Evolutionary conservation across 1,140 invertebrate genomes (phyloP).

Genomic region (Callitettix versicolor): DNA sequence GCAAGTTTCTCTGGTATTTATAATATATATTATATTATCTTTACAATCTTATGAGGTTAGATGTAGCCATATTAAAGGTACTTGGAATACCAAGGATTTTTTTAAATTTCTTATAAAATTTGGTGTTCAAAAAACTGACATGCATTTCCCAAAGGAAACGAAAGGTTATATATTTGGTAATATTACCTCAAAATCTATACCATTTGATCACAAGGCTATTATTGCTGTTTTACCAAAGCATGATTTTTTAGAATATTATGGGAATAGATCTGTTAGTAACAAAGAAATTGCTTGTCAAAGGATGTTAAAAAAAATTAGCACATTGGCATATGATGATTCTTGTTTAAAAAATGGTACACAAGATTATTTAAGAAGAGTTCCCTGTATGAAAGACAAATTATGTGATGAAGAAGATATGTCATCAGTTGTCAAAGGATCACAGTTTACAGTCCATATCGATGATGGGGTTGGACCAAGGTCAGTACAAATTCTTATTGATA

Average conservation of each 20-base stretch:
- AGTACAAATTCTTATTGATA: constrained; percentile 19
- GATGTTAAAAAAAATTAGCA: constrained; percentile 78
- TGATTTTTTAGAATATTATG: constrained; percentile 82
- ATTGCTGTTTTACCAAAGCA: constrained; percentile 77
- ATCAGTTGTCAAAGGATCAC: constrained; percentile 69
- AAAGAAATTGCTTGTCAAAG: constrained; percentile 58
- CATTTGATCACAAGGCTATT: constrained; percentile 55
- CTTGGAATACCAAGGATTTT: constrained; percentile 60
- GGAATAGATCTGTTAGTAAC: constrained; percentile 51
- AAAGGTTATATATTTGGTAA: constrained; percentile 93
- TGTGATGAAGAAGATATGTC: constrained; percentile 82
- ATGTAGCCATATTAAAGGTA: constrained; percentile 44
- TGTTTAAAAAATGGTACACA: constrained; percentile 65
- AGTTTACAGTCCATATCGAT: constrained; percentile 89
- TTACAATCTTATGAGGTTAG: background rate
- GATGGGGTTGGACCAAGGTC: constrained; percentile 81
- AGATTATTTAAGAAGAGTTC: constrained; percentile 81
- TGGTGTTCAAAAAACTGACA: constrained; percentile 92
- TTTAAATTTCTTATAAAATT: constrained; percentile 90
- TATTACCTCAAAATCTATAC: constrained; percentile 57
- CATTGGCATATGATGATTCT: constrained; percentile 69
- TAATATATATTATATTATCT: background rate
- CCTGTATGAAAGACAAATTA: constrained; percentile 63
- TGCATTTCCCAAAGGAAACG: constrained; percentile 63
- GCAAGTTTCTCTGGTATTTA: background rate